Evolutionary conservation across 2,113 vertebrate species (phyloP).

Genomic region (Dryoscopus gambensis): DNA sequence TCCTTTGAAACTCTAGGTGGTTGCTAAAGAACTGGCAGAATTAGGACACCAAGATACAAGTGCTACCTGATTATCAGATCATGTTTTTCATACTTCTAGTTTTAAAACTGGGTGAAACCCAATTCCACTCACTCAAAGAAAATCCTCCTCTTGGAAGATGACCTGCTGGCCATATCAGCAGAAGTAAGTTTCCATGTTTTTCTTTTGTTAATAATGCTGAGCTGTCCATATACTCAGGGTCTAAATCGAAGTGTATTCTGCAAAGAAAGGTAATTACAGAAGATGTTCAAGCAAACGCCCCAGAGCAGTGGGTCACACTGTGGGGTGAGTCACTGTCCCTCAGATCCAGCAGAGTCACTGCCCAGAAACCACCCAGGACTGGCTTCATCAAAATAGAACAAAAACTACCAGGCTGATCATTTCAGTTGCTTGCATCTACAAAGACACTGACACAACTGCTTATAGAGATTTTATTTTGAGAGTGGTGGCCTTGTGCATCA

Average conservation of each 20-base stretch:
- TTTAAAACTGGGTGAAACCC: background rate
- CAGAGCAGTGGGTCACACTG: background rate
- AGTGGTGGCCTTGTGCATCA: background rate
- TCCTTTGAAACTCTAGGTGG: background rate
- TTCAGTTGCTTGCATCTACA: background rate
- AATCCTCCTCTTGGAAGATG: background rate
- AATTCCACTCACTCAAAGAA: background rate
- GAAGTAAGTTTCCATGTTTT: background rate
- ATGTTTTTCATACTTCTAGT: background rate
- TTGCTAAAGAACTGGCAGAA: constrained; percentile 33
- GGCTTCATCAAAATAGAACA: background rate
- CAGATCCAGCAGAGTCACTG: background rate
- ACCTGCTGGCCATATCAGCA: background rate
- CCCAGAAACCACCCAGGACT: background rate
- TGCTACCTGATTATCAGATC: background rate
- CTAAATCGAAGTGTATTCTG: background rate
- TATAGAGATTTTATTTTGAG: background rate
- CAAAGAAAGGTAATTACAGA: background rate
- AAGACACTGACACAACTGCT: background rate
- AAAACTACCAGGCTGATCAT: background rate
- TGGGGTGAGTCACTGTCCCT: background rate
- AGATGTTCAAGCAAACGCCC: background rate
- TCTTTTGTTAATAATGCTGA: background rate
- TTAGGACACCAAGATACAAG: background rate
- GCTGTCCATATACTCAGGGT: background rate